Evolutionary conservation across 2,888 invertebrate species (phyloP), one percentile per base, ranked within the genome.

Genomic region (Cheilosia soror): DNA sequence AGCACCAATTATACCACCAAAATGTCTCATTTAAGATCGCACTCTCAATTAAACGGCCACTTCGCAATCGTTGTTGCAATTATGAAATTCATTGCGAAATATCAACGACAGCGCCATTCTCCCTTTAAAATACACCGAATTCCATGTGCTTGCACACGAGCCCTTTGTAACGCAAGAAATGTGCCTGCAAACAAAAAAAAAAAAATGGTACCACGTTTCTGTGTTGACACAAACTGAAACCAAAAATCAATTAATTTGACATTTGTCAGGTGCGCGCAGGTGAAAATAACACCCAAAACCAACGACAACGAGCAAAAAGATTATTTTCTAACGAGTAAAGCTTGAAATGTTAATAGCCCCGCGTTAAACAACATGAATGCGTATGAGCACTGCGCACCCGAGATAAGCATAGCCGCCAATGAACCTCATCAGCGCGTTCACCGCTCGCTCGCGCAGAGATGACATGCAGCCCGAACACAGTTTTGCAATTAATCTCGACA

Each of bases 401-500:
- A 51, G 40, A 37, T 58, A 25, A 77, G 37, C 37, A 37, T 9
- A 37, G 11, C 37, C 11, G 51, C 25, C 69, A 65, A 49, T 40
- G 77, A 58, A 33, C 42, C 29, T 25, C 60, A 51, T 31, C 27
- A 69, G 49, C 15, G 53, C 33, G 65, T 40, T 47, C 60, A 62
- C 66, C 68, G 62, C 44, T 69, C 57, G 55, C 71, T 71, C 75
- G 80, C 60, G 25, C 78, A 80, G 33, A 73, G 81, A 81, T 81
- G 85, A 85, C 87, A 87, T 85, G 87, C 84, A 69, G 76, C 63
- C 44, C 78, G 87, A 87, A 87, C 84, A 87, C 84, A 76, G 84
- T 76, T 87, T 87, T 84, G 83, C 86, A 87, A 84, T 87, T 83
- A 87, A 87, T 87, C 87, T 73, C 55, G 58, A 69, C 82, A 81